These are phyloP conservation scores for Poecile montanus DNA, from an alignment of 2,797 vertebrate genomes.

Conservation along the genomic window DNA sequence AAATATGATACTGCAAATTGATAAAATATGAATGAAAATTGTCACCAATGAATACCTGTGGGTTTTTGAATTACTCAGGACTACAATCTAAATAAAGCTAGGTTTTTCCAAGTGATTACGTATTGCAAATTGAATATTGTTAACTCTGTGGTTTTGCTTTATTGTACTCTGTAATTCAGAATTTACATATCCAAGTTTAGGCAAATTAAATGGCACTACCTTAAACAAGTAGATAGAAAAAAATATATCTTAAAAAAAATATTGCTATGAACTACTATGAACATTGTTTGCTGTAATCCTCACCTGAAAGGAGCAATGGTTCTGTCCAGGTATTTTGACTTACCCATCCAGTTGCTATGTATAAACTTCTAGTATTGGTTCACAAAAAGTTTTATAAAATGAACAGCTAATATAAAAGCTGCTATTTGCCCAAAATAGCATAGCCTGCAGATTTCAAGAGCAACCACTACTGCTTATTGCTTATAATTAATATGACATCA, in stretches of 20 bases:
- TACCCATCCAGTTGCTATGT: neutral
- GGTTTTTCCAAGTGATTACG: neutral
- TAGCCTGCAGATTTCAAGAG: slow-evolving; percentile 42
- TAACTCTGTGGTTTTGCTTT: neutral
- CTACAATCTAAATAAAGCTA: slow-evolving; percentile 1
- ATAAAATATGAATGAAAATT: neutral
- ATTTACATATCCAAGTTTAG: neutral
- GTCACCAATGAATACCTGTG: slow-evolving; percentile 4
- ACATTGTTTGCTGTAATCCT: neutral
- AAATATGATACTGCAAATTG: slow-evolving; percentile 1
- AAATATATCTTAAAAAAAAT: neutral
- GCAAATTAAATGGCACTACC: neutral
- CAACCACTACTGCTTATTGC: slow-evolving; percentile 15
- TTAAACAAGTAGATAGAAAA: neutral
- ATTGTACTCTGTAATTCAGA: neutral
- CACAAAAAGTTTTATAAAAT: slow-evolving; percentile 40
- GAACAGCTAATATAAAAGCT: slow-evolving; percentile 43
- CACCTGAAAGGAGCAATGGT: neutral
- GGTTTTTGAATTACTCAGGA: slow-evolving; percentile 8
- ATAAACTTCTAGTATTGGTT: slow-evolving; percentile 9
- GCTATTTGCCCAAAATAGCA: slow-evolving; percentile 38
- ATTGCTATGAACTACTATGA: neutral
- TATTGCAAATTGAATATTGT: neutral
- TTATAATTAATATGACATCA: slow-evolving; percentile 61
- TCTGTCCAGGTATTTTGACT: neutral